These are phyloP conservation scores for Dendrocincla fuliginosa DNA, from an alignment of 2,797 vertebrate genomes.

Conservation along the genomic window DNA sequence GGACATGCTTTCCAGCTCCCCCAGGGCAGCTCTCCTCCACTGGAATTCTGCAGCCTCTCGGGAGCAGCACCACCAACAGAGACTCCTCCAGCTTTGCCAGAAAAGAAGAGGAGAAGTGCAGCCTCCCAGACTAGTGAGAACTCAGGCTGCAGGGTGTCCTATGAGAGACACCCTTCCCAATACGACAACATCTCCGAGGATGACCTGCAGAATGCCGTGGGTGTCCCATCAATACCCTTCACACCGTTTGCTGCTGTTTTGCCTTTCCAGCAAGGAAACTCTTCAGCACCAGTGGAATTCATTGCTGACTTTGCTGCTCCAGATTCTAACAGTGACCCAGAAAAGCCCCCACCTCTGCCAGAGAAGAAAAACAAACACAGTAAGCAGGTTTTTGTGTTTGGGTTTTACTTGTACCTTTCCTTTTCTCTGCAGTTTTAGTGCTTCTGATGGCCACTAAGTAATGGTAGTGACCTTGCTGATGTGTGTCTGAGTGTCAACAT, in stretches of 20 bases:
- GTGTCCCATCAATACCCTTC: slow-evolving; percentile 56
- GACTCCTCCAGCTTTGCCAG: slow-evolving; percentile 89
- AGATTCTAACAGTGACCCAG: slow-evolving; percentile 79
- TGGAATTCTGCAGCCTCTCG: slow-evolving; percentile 70
- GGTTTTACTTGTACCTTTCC: neutral
- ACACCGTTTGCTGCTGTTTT: slow-evolving; percentile 81
- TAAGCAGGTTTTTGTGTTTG: slow-evolving; percentile 76
- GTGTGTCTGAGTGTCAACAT: neutral
- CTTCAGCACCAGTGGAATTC: slow-evolving; percentile 75
- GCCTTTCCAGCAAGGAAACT: slow-evolving; percentile 80
- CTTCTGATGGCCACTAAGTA: neutral
- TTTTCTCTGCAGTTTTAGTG: neutral
- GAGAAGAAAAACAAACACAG: slow-evolving; percentile 98
- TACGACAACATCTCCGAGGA: slow-evolving; percentile 95
- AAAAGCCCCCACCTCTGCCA: slow-evolving; percentile 91
- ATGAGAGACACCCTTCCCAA: slow-evolving; percentile 91
- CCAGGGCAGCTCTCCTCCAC: slow-evolving; percentile 72
- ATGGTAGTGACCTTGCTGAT: neutral
- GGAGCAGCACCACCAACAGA: slow-evolving; percentile 72
- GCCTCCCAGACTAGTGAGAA: slow-evolving; percentile 79
- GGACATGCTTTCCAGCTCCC: slow-evolving; percentile 82
- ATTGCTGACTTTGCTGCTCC: slow-evolving; percentile 79
- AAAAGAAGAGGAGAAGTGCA: slow-evolving; percentile 90
- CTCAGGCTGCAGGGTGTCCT: slow-evolving; percentile 78
- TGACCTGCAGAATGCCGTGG: slow-evolving; percentile 78